Evolutionary conservation across 2,113 vertebrate genomes (phyloP), one percentile per base, ranked within the genome.

Genomic region (Enhydra lutris): DNA sequence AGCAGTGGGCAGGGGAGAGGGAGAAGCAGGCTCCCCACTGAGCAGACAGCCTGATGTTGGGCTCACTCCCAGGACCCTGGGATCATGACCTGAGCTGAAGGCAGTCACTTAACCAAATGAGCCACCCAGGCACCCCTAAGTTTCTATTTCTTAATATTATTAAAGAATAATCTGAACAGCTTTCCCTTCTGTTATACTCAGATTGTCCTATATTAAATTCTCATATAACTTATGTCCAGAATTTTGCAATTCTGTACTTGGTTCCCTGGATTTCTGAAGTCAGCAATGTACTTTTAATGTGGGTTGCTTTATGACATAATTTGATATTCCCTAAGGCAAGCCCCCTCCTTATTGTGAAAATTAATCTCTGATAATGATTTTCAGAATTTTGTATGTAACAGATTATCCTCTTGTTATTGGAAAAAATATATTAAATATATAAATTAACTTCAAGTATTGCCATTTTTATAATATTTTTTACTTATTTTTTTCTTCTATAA

Each of bases 381-480:
- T n/a, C 84, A 91, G 74, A 81, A 73, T 65, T 59, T 76, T 90
- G 36, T 87, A 57, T 76, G 14, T 71, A 83, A 93, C 67, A 59
- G 39, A 81, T 67, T 86, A 82, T 34, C 67, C 65, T 86, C 23
- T 42, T 82, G 13, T 85, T 63, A 74, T 87, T 93, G 52, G 59
- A 61, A 52, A 52, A 89, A 91, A 67, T 83, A 0, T 52, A 67
- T 93, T 91, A 67, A 92, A 67, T 73, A 18, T 88, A 26, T 45
- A 91, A 79, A 74, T 79, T 95, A 95, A 88, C 95, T 88, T 83
- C 45, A 96, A 36, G 36, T 84, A 61, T 89, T 89, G 7, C 59
- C 39, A 36, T 90, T 20, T 82, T 89, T 86, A 80, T 6, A 85
- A 23, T 63, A 67, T 65, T 83, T 90, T 90, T 87, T 85, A 4